phyloP scores from a whole-genome alignment of 2,797 vertebrate genomes.

The Artibeus lituratus region DNA sequence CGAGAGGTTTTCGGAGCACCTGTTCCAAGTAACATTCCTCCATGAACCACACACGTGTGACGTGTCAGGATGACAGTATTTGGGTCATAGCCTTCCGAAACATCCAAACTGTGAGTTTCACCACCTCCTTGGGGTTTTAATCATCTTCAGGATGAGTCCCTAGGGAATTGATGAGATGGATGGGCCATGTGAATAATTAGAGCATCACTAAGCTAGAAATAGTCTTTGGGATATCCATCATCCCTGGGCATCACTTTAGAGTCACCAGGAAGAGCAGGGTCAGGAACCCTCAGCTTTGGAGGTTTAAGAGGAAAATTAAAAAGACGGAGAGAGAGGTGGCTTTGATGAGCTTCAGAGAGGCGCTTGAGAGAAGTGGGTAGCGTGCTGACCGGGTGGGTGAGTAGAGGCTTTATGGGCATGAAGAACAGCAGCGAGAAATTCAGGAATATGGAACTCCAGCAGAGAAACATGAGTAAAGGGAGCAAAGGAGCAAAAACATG shows the following conservation, averaged over 20 bases:
- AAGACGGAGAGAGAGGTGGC: neutral
- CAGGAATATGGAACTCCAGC: neutral
- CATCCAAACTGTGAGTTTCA: neutral
- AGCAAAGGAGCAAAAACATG: neutral
- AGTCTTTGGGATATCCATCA: neutral
- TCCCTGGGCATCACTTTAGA: neutral
- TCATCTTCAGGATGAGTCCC: neutral
- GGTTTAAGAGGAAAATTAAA: slow-evolving; percentile 40
- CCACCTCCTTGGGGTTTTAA: neutral
- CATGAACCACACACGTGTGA: neutral
- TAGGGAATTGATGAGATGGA: neutral
- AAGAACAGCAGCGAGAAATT: neutral
- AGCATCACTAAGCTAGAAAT: slow-evolving; percentile 14
- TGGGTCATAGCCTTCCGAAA: neutral
- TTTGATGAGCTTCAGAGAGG: slow-evolving; percentile 58
- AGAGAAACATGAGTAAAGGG: neutral
- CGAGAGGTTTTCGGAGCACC: neutral
- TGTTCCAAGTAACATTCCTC: neutral
- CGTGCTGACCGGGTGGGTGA: neutral
- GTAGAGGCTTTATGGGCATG: neutral
- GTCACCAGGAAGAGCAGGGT: neutral
- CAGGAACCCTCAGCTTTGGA: neutral
- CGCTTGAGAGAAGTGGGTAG: neutral
- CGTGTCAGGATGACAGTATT: neutral
- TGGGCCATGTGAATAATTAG: neutral